Percentiles rank a stretch among this genome's conserved stretches.
Evolutionary conservation across 2,113 vertebrate genomes (phyloP).

Genomic region (Hemibagrus wyckioides): DNA sequence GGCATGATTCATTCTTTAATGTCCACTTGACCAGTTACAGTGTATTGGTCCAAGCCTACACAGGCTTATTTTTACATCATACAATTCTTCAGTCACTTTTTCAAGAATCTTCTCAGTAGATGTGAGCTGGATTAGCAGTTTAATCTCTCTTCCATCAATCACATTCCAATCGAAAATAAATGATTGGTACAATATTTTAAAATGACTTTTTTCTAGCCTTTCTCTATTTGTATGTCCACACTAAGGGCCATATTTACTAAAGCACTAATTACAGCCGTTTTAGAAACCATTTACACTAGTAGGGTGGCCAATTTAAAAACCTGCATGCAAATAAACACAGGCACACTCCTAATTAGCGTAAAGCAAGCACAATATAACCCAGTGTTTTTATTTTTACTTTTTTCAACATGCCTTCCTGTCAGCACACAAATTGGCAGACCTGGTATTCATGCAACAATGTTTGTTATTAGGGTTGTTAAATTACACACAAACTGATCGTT

Average conservation of each 20-base stretch:
- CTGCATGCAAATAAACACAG: neutral
- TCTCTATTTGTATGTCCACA: constrained; percentile 9
- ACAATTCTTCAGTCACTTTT: neutral
- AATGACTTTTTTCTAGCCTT: neutral
- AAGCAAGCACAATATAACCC: neutral
- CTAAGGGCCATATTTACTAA: constrained; percentile 7
- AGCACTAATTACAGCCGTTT: constrained; percentile 2
- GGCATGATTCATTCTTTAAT: neutral
- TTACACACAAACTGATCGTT: neutral
- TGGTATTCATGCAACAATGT: neutral
- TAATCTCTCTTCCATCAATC: too few species aligned
- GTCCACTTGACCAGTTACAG: neutral
- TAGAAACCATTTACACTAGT: neutral
- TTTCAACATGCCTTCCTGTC: neutral
- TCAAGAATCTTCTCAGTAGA: neutral
- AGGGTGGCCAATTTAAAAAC: neutral
- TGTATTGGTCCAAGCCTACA: neutral
- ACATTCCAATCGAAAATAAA: neutral
- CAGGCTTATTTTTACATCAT: neutral
- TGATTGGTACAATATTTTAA: neutral
- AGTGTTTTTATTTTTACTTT: neutral
- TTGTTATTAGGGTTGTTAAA: neutral
- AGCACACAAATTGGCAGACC: neutral
- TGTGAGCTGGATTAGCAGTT: neutral
- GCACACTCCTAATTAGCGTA: neutral